These are phyloP conservation scores for Parnassius orleans DNA, from an alignment of 2,888 invertebrate species.

Conservation along the genomic window DNA sequence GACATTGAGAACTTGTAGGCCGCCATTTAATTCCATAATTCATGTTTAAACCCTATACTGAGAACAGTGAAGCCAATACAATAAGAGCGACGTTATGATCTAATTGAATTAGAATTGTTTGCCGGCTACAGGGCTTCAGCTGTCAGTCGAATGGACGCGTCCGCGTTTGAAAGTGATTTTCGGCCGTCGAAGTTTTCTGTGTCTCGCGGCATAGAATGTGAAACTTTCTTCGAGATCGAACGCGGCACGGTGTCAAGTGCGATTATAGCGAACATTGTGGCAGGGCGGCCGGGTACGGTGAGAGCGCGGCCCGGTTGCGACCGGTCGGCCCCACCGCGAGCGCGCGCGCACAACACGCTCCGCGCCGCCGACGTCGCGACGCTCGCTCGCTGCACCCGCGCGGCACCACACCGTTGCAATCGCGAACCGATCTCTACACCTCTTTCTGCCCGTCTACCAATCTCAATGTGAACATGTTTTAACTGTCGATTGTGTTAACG, in stretches of 20 bases:
- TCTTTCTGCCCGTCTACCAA: constrained; percentile 22
- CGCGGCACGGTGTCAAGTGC: constrained; percentile 76
- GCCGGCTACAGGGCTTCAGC: constrained; percentile 47
- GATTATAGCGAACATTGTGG: constrained; percentile 68
- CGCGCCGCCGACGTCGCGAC: constrained; percentile 77
- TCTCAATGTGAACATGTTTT: constrained; percentile 46
- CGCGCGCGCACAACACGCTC: constrained; percentile 56
- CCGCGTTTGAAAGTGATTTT: constrained; percentile 36
- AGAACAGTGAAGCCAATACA: constrained; percentile 52
- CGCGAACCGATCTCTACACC: constrained; percentile 31
- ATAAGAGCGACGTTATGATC: constrained; percentile 54
- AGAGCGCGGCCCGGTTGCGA: constrained; percentile 78
- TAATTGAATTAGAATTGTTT: constrained; percentile 67
- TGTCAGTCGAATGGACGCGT: constrained; percentile 33
- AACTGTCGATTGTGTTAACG: constrained; percentile 30
- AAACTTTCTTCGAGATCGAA: constrained; percentile 75
- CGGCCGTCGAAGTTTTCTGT: constrained; percentile 31
- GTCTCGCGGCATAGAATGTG: constrained; percentile 63
- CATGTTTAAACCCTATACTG: constrained; percentile 29
- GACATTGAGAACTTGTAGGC: constrained; percentile 13
- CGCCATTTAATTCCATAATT: constrained; percentile 13
- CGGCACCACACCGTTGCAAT: constrained; percentile 49
- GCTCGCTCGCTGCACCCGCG: constrained; percentile 66
- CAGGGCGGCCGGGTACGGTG: constrained; percentile 63
- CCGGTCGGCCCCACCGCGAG: constrained; percentile 75